Percentiles rank a stretch among this genome's conserved stretches.
phyloP scores from a whole-genome alignment of 2,797 vertebrate genomes.

The Hypotaenidia philippensis region DNA sequence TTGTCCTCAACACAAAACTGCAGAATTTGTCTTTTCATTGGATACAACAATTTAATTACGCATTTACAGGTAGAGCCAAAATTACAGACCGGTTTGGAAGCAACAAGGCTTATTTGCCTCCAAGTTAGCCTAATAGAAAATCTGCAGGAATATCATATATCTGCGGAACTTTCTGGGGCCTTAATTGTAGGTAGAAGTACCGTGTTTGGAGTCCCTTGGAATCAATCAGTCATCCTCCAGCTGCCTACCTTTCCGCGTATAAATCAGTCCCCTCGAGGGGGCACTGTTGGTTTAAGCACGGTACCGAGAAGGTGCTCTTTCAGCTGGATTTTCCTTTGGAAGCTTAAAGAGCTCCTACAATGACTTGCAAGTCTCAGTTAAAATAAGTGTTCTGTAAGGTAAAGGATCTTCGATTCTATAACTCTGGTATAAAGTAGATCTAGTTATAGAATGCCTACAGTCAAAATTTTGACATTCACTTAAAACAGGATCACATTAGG shows the following conservation, averaged over 20 bases:
- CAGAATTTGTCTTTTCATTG: neutral
- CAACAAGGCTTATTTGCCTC: neutral
- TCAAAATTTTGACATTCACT: neutral
- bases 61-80: neutral
- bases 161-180: neutral
- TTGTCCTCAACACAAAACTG: neutral
- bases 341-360: neutral
- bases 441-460: neutral
- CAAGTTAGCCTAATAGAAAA: neutral
- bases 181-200: neutral
- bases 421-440: neutral
- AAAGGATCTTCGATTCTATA: neutral
- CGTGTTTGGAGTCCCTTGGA: neutral
- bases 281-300: conserved; percentile 45
- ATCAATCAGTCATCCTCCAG: neutral
- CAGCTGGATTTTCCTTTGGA: neutral
- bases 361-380: conserved; percentile 21
- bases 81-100: neutral
- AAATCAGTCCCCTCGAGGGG: conserved; percentile 11
- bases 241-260: neutral
- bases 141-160: neutral
- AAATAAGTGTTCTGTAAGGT: neutral
- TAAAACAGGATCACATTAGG: neutral
- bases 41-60: neutral
- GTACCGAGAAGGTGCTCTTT: neutral